Percentiles rank a stretch among this genome's conserved stretches.
Evolutionary conservation across 2,888 invertebrate species (phyloP).

Genomic region (Smittia aterrima): DNA sequence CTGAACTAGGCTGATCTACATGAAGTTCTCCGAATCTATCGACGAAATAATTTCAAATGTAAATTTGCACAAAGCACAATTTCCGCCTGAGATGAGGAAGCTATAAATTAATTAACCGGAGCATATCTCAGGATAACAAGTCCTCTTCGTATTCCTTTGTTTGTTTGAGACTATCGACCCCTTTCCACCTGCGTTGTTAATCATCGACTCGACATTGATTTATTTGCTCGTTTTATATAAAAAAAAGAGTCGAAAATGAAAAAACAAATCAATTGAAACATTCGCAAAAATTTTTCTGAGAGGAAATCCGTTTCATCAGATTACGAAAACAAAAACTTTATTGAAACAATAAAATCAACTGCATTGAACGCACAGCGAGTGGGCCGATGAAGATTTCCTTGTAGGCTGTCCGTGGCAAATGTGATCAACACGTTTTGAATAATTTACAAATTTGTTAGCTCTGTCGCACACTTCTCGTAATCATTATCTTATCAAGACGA

Average conservation of each 20-base stretch:
- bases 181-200: not conserved
- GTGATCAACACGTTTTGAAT: too few species aligned
- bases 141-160: too few species aligned
- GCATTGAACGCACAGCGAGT: not conserved
- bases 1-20: too few species aligned
- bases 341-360: not conserved
- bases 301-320: not conserved
- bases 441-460: too few species aligned
- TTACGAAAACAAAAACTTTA: not conserved
- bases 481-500: not conserved
- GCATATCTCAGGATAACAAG: too few species aligned
- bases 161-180: too few species aligned
- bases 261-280: slow-evolving; percentile 12
- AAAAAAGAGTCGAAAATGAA: not conserved
- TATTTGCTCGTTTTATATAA: not conserved
- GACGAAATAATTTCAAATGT: not conserved
- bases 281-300: not conserved
- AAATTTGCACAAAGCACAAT: not conserved
- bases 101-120: not conserved
- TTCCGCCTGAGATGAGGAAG: not conserved
- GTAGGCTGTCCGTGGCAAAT: too few species aligned
- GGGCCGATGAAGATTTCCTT: too few species aligned
- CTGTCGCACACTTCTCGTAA: not conserved
- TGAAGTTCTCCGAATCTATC: too few species aligned
- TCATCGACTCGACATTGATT: slow-evolving; percentile 10